A percentile compares a stretch with the other conserved stretches of the same genome.
phyloP scores from a whole-genome alignment of 2,888 invertebrate genomes.

The Ischnus inquisitorius region DNA sequence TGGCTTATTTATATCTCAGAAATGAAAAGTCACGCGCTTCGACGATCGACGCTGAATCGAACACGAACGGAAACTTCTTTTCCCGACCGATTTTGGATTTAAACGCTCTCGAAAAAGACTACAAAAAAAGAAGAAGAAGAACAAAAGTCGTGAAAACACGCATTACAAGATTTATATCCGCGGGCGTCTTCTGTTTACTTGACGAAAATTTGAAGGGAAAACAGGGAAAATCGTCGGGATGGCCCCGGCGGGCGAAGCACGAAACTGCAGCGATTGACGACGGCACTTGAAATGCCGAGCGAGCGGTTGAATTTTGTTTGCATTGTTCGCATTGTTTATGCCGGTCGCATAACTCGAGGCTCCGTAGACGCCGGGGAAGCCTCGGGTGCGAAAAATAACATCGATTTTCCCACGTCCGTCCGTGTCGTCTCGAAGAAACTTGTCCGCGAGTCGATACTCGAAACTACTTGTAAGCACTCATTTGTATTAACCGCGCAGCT shows the following conservation, averaged over 20 bases:
- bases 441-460: no score
- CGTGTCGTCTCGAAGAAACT: background rate
- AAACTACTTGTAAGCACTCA: no score
- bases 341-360: slow-evolving; percentile 7
- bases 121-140: background rate
- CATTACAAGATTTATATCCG: slow-evolving; percentile 27
- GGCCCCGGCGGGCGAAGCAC: background rate
- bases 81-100: no score
- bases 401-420: background rate
- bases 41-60: no score
- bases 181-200: slow-evolving; percentile 13
- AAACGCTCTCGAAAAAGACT: no score
- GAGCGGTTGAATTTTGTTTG: background rate
- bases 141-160: background rate
- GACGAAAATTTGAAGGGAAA: slow-evolving; percentile 19
- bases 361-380: background rate
- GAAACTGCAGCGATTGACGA: slow-evolving; percentile 1
- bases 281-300: slow-evolving; percentile 31
- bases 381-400: background rate
- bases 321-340: slow-evolving; percentile 50
- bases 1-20: no score
- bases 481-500: background rate
- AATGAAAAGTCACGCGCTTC: no score
- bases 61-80: no score
- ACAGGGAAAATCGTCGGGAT: slow-evolving; percentile 21